phyloP scores from a whole-genome alignment of 1,140 invertebrate species.

The Mycetomoellerius zeteki region DNA sequence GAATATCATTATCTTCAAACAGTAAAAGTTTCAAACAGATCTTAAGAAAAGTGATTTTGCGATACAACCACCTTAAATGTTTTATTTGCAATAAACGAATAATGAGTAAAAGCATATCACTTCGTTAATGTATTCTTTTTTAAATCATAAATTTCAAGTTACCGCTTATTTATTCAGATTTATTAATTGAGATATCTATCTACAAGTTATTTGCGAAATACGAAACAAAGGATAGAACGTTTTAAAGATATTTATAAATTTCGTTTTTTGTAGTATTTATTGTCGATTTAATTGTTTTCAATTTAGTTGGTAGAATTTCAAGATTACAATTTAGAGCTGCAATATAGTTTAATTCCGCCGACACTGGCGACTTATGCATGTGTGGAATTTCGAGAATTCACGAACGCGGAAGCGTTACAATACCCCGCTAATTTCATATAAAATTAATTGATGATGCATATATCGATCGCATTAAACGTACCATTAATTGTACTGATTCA shows the following conservation, averaged over 20 bases:
- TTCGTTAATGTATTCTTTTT: neutral
- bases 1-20: no score
- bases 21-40: no score
- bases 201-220: neutral
- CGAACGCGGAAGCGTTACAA: neutral
- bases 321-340: neutral
- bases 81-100: neutral
- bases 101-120: neutral
- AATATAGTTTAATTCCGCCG: neutral
- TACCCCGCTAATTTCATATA: neutral
- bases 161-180: neutral
- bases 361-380: neutral
- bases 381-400: conserved; percentile 28
- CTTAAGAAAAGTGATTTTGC: no score
- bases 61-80: neutral
- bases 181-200: neutral
- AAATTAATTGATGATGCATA: conserved; percentile 12
- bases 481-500: neutral
- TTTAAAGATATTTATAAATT: conserved; percentile 13
- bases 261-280: neutral
- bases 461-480: neutral
- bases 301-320: conserved; percentile 10
- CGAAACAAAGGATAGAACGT: neutral
- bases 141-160: neutral
- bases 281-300: neutral